Evolutionary conservation across 1,140 invertebrate species (phyloP), one percentile per base, ranked within the genome.

Genomic region (Metopolophium dirhodum): DNA sequence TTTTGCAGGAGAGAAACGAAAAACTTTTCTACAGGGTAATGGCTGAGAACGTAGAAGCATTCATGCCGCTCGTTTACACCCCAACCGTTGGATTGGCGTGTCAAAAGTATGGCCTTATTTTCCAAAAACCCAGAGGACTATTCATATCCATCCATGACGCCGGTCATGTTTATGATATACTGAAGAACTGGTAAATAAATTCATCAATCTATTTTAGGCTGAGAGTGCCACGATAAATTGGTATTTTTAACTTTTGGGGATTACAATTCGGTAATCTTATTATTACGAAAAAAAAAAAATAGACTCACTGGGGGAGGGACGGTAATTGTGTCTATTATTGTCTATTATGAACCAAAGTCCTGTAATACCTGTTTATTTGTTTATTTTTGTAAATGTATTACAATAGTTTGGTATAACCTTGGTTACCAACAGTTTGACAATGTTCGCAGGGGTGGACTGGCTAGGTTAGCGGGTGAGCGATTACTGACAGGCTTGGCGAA

Each of bases 111-210:
- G 99, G 99, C n/a, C 96, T 98, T 35, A 97, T 99, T 91, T 99
- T 98, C 95, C 96, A 98, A 57, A 96, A 98, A 95, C 98, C 99
- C 0, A 97, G 98, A 87, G 99, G 99, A 23, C 96, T 99, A n/a
- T 99, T 98, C 95, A 98, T 99, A 94, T 99, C 98, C 37, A 99
- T 99, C 90, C 97, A 99, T 95, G 99, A 99, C 95, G 97, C 97
- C 94, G 98, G 98, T 18, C 98, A 99, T 95, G 95, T 99, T 9
- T 98, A 97, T 94, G 97, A 98, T 61, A 96, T 98, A 11, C 94
- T 99, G 2, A 96, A 96, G 95, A 98, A 98, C 95, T 98, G 98
- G 97, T 97, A 94, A 95, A 57, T 89, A 23, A 35, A 89, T 54
- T 14, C n/a, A 77, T 77, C n/a, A n/a, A n/a, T 77, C 30, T 77